These are phyloP conservation scores for Uropetala carovei DNA, from an alignment of 2,888 invertebrate genomes.

Conservation along the genomic window DNA sequence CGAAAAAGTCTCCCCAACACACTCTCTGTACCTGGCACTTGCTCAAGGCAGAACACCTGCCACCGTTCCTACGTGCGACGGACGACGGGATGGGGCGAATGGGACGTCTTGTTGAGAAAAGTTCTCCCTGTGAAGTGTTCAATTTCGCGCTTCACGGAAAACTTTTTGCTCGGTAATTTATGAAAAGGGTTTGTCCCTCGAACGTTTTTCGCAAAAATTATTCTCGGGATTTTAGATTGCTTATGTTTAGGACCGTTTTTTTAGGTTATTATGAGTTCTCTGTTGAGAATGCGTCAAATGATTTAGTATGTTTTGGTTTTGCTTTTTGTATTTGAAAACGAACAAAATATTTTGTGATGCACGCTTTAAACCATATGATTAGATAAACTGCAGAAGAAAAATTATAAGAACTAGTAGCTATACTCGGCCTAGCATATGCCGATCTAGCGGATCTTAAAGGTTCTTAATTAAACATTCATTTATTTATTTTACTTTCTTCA, in stretches of 20 bases:
- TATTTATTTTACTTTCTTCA: too few relatives aligned
- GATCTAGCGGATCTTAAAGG: too few relatives aligned
- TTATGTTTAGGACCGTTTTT: neutral
- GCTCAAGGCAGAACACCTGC: constrained; percentile 8
- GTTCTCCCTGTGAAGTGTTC: constrained; percentile 23
- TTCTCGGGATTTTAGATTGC: neutral
- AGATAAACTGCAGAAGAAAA: too few relatives aligned
- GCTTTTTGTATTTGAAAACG: neutral
- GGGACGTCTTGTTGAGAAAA: constrained; percentile 11
- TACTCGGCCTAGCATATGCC: too few relatives aligned
- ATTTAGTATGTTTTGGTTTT: neutral
- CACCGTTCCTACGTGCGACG: constrained; percentile 1
- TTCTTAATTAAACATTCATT: too few relatives aligned
- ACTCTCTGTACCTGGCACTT: constrained; percentile 21
- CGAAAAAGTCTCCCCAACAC: neutral
- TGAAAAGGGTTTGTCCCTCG: neutral
- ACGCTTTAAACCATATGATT: too few relatives aligned
- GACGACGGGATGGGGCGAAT: neutral
- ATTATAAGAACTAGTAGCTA: too few relatives aligned
- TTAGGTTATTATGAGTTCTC: neutral
- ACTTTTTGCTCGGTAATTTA: constrained; percentile 25
- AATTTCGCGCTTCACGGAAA: neutral
- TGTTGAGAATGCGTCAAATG: neutral
- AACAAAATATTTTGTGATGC: too few relatives aligned
- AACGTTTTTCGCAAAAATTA: neutral